Conservation (phyloP, 2,113 vertebrate genomes). For the Heterotilapia buettikoferi region DNA sequence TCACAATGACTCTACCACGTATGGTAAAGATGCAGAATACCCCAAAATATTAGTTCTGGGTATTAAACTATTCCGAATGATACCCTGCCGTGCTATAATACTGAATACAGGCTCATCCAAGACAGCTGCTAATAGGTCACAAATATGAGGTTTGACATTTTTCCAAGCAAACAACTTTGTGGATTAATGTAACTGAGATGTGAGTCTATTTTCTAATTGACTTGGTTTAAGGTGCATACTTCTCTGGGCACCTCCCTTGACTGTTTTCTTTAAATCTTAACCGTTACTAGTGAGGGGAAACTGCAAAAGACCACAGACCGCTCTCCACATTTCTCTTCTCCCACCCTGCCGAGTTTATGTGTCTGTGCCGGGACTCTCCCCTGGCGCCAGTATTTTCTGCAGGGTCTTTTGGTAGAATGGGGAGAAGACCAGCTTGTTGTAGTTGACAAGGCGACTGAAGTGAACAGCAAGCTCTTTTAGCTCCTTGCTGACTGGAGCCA, state of each 20-base stretch:
- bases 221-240: not conserved
- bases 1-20: not conserved
- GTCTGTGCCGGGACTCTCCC: conserved; percentile 23
- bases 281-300: not conserved
- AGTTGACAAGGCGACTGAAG: conserved; percentile 86
- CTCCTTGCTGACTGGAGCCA: conserved; percentile 84
- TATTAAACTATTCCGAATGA: not conserved
- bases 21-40: not conserved
- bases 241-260: not conserved
- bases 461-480: conserved; percentile 83
- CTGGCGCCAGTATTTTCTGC: conserved; percentile 69
- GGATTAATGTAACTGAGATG: not conserved
- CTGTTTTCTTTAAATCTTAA: not conserved
- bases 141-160: not conserved
- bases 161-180: conserved; percentile 7
- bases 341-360: not conserved
- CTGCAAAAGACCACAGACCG: not conserved
- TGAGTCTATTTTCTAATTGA: not conserved
- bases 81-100: not conserved
- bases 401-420: conserved; percentile 89
- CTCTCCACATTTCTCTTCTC: not conserved
- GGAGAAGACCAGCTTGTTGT: conserved; percentile 96
- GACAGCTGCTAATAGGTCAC: not conserved
- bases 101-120: not conserved
- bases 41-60: not conserved